Evolutionary conservation across 2,113 vertebrate genomes (phyloP).

Genomic region (Microtus richardsoni): DNA sequence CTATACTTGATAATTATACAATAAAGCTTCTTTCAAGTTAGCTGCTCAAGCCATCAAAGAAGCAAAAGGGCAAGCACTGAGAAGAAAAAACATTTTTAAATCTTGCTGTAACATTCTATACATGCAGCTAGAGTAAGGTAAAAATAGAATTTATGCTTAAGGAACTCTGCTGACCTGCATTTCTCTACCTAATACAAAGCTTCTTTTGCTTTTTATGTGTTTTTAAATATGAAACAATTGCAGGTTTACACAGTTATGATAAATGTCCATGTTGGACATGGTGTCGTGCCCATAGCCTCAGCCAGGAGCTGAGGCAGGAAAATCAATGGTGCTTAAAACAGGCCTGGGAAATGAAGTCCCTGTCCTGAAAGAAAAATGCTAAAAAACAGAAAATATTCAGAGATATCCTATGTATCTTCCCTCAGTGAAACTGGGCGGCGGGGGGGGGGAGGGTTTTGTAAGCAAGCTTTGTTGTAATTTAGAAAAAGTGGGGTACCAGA

Average conservation of each 20-base stretch:
- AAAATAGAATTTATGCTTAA: constrained; percentile 32
- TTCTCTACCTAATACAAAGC: not conserved
- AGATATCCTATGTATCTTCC: not conserved
- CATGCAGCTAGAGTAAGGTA: not conserved
- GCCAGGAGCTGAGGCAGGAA: not conserved
- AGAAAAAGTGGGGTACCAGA: no score
- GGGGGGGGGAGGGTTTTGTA: no score
- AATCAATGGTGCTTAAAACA: not conserved
- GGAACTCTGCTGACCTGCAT: not conserved
- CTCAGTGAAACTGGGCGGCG: no score
- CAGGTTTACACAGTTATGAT: not conserved
- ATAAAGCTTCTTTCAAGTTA: not conserved
- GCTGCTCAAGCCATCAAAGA: not conserved
- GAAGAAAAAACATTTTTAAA: constrained; percentile 32
- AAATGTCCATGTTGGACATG: not conserved
- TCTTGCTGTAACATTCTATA: not conserved
- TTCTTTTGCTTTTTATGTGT: not conserved
- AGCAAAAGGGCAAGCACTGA: not conserved
- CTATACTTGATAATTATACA: constrained; percentile 9
- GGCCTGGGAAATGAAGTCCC: not conserved
- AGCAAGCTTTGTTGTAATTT: no score
- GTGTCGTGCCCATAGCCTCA: not conserved
- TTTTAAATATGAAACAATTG: not conserved
- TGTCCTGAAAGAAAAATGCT: not conserved
- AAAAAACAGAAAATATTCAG: not conserved